Base-by-base conservation (phyloP, 2,113 vertebrate genomes). In the Protomyctophum bolini region DNA sequence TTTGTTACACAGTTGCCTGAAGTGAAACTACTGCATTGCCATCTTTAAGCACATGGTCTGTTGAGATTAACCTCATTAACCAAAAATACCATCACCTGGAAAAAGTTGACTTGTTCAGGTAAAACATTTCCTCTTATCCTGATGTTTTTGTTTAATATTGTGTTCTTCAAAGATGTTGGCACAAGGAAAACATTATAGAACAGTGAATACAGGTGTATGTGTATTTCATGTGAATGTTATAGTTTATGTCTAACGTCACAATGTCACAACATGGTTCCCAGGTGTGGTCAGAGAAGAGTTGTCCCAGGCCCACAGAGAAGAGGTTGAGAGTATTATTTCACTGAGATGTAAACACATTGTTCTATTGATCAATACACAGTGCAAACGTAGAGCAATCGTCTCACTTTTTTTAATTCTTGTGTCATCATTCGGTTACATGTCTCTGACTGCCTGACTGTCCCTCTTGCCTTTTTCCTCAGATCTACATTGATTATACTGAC, bases 81-180 rank as follows among this genome's bases (percentile, higher is more conserved):
- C 59, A 29, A 86, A 21, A 88, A 71, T 86, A 78, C 6, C 7
- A n/a, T 74, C 88, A 90, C 66, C 88, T 91, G 88, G 63, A 55
- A 65, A 60, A 69, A 1, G 57, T 29, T 28, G n/a, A 6, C 5
- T 65, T 61, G 8, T 28, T 73, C 55, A 75, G 70, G 68, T 74
- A 48, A 45, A 15, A 49, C 52, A 60, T 9, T 6, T 55, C 14
- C 66, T 6, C 14, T 11, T 11, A 4, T 41, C 6, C 46, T 71
- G 3, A 49, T 57, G 28, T 45, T 21, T 65, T 41, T 41, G 33
- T 41, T 41, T 41, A 41, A 41, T 41, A 41, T 3, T 41, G 33
- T 41, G 33, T 41, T 41, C 33, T 41, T 41, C 33, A 41, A 41
- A 41, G 5, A 41, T 41, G 33, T 21, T 21, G 15, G 47, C 1